Conservation (phyloP, 2,888 invertebrate species). For the Hoplodrina blanda region DNA sequence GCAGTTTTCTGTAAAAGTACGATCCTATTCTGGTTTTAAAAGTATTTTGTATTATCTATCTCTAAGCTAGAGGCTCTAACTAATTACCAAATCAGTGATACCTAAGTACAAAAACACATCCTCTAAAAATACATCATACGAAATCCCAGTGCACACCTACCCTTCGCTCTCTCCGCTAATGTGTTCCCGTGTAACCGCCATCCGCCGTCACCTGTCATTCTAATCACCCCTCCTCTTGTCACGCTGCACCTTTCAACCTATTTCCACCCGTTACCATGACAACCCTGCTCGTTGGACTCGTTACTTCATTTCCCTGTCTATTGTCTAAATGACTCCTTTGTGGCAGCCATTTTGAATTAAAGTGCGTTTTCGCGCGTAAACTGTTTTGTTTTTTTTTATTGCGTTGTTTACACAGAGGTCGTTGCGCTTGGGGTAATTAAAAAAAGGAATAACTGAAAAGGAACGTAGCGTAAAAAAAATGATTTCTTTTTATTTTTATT, state of each 20-base stretch:
- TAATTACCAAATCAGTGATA: neutral
- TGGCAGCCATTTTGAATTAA: neutral
- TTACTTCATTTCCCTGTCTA: no score
- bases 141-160: constrained; percentile 22
- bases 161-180: constrained; percentile 46
- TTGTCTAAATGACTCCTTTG: no score
- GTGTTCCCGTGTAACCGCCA: constrained; percentile 38
- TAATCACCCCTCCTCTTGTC: constrained; percentile 35
- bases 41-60: no score
- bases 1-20: no score
- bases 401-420: neutral
- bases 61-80: neutral
- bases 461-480: neutral
- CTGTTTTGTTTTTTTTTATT: neutral
- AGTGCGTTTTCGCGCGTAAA: neutral
- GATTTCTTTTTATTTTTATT: neutral
- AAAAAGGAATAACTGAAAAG: constrained; percentile 1
- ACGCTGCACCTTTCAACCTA: constrained; percentile 8
- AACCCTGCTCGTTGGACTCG: no score
- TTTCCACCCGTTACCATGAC: no score
- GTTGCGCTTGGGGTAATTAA: neutral
- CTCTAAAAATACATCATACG: constrained; percentile 15
- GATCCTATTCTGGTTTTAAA: no score
- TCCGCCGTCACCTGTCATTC: constrained; percentile 54
- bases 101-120: neutral